Evolutionary conservation across 1,140 invertebrate genomes (phyloP).

Genomic region (Rhynchophorus ferrugineus): DNA sequence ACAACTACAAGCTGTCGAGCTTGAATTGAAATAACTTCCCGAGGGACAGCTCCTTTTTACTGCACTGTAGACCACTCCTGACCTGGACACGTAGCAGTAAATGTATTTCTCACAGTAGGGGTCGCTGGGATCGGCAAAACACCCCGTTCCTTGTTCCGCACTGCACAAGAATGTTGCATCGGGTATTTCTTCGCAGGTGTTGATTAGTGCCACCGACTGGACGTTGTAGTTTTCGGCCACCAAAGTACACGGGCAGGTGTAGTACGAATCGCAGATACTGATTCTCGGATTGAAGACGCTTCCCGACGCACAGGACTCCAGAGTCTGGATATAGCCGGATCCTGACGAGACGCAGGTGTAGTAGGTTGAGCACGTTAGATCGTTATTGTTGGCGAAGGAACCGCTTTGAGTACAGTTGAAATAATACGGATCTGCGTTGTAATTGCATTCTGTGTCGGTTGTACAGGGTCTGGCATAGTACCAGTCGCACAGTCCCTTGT

Average conservation of each 20-base stretch:
- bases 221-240: too few species aligned
- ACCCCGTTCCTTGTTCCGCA: background rate
- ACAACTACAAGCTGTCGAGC: conserved; percentile 1
- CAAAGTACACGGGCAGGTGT: conserved; percentile 1
- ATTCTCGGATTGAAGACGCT: conserved; percentile 1
- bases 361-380: background rate
- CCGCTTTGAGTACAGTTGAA: background rate
- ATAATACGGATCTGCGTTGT: conserved; percentile 4
- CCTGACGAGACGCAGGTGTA: background rate
- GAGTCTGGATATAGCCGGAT: background rate
- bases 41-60: background rate
- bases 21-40: conserved; percentile 2
- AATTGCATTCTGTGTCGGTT: background rate
- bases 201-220: too few species aligned
- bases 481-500: too few species aligned
- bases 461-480: too few species aligned
- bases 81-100: background rate
- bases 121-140: conserved; percentile 2
- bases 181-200: too few species aligned
- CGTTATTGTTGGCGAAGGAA: conserved; percentile 1
- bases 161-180: background rate
- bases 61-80: background rate
- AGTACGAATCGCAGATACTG: background rate
- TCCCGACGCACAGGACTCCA: background rate
- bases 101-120: conserved; percentile 2